These are phyloP conservation scores for Hippolais icterina DNA, from an alignment of 2,113 vertebrate species.

Conservation along the genomic window DNA sequence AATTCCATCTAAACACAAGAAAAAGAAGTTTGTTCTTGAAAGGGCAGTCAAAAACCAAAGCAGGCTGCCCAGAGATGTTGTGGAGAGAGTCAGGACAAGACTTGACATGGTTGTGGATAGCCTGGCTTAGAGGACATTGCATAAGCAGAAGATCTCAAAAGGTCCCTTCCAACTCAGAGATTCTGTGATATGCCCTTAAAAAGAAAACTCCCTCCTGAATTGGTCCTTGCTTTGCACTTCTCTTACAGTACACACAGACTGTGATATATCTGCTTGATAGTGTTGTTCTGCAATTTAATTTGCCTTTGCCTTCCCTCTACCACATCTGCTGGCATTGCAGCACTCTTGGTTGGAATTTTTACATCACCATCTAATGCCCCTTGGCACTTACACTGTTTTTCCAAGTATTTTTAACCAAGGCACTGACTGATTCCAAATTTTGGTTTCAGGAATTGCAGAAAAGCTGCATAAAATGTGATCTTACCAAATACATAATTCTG, in stretches of 20 bases:
- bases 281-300: not conserved
- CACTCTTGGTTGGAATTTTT: not conserved
- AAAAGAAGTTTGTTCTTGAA: not conserved
- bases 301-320: not conserved
- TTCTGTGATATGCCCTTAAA: not conserved
- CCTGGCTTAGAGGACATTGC: not conserved
- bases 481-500: not conserved
- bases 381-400: not conserved
- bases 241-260: not conserved
- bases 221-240: not conserved
- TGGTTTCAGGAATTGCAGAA: not conserved
- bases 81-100: not conserved
- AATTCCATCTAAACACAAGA: not conserved
- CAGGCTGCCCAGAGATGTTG: not conserved
- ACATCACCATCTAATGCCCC: not conserved
- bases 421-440: not conserved
- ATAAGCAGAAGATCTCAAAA: not conserved
- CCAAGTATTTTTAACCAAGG: not conserved
- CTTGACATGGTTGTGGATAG: not conserved
- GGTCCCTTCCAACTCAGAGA: not conserved
- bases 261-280: not conserved
- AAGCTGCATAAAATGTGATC: not conserved
- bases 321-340: not conserved
- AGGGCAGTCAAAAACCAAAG: not conserved
- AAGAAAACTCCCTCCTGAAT: not conserved